phyloP scores from a whole-genome alignment of 2,888 invertebrate genomes.

The Sinelater perroti region DNA sequence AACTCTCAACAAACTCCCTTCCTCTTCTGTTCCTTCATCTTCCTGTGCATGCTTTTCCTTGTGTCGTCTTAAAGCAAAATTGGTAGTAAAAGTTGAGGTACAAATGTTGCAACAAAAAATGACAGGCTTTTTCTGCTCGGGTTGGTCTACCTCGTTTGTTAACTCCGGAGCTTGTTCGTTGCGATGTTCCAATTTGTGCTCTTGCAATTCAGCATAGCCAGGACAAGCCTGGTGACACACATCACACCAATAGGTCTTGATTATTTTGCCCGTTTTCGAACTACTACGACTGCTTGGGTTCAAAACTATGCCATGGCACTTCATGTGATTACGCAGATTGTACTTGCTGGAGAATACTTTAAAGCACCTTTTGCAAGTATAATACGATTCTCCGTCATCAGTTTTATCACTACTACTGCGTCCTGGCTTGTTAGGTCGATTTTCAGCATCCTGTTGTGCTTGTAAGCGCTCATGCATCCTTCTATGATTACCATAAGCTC shows the following conservation, averaged over 20 bases:
- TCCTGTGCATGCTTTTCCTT: conserved; percentile 52
- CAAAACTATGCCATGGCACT: conserved; percentile 60
- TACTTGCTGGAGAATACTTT: conserved; percentile 61
- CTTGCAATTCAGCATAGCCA: conserved; percentile 64
- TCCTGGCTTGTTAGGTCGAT: conserved; percentile 7
- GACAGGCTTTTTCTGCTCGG: conserved; percentile 42
- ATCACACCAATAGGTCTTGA: conserved; percentile 66
- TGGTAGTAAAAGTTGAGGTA: conserved; percentile 58
- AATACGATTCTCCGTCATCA: conserved; percentile 53
- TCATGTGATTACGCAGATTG: conserved; percentile 61
- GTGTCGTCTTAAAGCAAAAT: conserved; percentile 57
- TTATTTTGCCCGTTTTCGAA: conserved; percentile 43
- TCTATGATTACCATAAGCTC: conserved; percentile 53
- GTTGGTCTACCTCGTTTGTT: conserved; percentile 37
- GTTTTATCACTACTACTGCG: not conserved
- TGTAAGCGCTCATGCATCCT: conserved; percentile 53
- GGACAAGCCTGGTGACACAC: conserved; percentile 71
- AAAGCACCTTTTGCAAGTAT: conserved; percentile 63
- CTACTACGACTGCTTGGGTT: conserved; percentile 48
- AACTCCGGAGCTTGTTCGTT: conserved; percentile 23
- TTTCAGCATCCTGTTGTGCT: not conserved
- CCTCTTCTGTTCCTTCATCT: not conserved
- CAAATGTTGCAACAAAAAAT: conserved; percentile 60
- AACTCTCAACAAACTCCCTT: not conserved
- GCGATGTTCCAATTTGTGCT: conserved; percentile 65